Conservation (phyloP, 23 tunicate species). For the Halocynthia aurantium region DNA sequence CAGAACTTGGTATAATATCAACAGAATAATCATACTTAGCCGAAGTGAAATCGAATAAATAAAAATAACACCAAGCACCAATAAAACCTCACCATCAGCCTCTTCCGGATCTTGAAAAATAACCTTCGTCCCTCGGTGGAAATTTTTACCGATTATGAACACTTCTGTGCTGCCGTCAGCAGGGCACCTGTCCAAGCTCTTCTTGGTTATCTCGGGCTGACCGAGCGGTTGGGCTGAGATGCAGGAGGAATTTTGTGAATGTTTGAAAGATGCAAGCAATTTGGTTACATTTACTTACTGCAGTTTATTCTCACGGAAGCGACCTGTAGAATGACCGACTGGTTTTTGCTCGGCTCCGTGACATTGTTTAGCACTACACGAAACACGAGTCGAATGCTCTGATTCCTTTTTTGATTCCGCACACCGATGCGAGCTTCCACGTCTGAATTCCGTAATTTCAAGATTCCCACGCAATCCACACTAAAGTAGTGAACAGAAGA, state of each 20-base stretch:
- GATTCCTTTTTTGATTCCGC: constrained; percentile 82
- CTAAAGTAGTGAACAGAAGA: constrained; percentile 3
- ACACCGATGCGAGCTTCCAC: constrained; percentile 82
- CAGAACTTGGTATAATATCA: too few relatives aligned
- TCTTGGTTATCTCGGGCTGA: constrained; percentile 91
- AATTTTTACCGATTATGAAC: constrained; percentile 93
- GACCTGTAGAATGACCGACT: constrained; percentile 35
- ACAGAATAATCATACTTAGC: too few relatives aligned
- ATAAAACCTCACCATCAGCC: constrained; percentile 41
- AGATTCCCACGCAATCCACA: constrained; percentile 98
- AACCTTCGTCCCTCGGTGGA: constrained; percentile 67
- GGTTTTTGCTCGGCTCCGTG: background rate
- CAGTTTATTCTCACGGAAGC: constrained; percentile 78
- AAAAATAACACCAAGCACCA: too few relatives aligned
- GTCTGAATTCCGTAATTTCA: constrained; percentile 95
- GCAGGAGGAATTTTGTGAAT: background rate
- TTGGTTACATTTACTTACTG: constrained; percentile 42
- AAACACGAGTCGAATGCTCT: constrained; percentile 87
- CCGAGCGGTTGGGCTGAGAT: constrained; percentile 91
- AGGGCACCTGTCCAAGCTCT: constrained; percentile 68
- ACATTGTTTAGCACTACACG: constrained; percentile 50
- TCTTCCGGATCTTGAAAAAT: constrained; percentile 92
- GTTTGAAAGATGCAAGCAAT: background rate
- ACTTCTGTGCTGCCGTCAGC: constrained; percentile 77
- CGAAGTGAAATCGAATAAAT: too few relatives aligned